phyloP scores from a whole-genome alignment of 2,113 vertebrate genomes.

The Clupea harengus region DNA sequence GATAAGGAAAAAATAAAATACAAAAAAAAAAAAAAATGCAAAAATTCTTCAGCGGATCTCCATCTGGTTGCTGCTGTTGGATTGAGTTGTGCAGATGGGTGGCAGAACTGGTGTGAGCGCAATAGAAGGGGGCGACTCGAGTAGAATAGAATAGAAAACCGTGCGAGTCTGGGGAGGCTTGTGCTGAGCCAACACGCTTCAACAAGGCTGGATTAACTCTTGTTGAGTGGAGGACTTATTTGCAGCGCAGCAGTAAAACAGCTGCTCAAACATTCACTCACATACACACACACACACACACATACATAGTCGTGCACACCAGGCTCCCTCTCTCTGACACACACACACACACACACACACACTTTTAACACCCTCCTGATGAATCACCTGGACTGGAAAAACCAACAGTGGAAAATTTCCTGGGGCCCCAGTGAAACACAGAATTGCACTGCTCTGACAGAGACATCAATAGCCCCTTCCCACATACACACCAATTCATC shows the following conservation, averaged over 20 bases:
- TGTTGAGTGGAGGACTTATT: constrained; percentile 53
- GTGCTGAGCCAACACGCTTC: constrained; percentile 49
- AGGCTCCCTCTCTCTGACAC: constrained; percentile 3
- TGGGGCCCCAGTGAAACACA: constrained; percentile 63
- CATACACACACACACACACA: constrained; percentile 18
- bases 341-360: constrained; percentile 46
- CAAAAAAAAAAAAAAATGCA: no score
- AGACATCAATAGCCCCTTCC: constrained; percentile 59
- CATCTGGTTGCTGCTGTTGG: neutral
- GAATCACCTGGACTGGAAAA: constrained; percentile 79
- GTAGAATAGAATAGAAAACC: constrained; percentile 23
- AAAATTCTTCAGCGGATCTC: no score
- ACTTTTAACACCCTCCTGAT: constrained; percentile 61
- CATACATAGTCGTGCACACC: neutral
- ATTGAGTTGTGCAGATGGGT: neutral
- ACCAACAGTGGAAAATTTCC: constrained; percentile 77
- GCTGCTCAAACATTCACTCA: constrained; percentile 54
- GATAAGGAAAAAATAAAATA: neutral
- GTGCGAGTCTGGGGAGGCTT: constrained; percentile 29
- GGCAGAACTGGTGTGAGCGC: constrained; percentile 4
- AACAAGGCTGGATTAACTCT: constrained; percentile 56
- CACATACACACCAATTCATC: constrained; percentile 54
- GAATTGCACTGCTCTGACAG: constrained; percentile 50
- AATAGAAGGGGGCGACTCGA: neutral
- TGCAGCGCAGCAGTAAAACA: constrained; percentile 55